Percentiles rank a stretch among this genome's conserved stretches.
Conservation (phyloP, 2,888 invertebrate species). For the Ectemnius continuus region DNA sequence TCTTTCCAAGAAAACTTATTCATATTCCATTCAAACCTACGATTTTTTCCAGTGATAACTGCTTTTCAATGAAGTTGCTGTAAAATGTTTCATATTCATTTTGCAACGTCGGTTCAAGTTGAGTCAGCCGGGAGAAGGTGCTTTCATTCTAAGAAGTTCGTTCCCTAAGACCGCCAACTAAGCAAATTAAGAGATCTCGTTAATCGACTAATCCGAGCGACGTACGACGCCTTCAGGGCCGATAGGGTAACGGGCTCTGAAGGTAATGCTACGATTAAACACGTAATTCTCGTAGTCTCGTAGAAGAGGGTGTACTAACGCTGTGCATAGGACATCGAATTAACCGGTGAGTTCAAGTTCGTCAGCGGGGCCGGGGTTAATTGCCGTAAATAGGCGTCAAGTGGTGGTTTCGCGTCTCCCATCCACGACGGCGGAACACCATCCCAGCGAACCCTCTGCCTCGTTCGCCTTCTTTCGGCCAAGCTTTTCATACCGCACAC, state of each 20-base stretch:
- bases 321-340: slow-evolving; percentile 47
- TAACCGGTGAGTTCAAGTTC: slow-evolving; percentile 67
- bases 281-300: not conserved
- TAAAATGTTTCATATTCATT: too few relatives aligned
- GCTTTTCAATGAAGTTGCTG: too few relatives aligned
- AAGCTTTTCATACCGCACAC: too few relatives aligned
- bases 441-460: not conserved
- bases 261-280: not conserved
- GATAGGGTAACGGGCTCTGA: not conserved
- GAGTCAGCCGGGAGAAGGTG: not conserved
- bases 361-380: slow-evolving; percentile 64
- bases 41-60: too few relatives aligned
- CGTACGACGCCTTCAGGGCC: not conserved
- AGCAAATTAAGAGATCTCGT: slow-evolving; percentile 4
- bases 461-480: slow-evolving; percentile 17
- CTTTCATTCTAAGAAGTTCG: not conserved
- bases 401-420: slow-evolving; percentile 62
- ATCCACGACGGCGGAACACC: slow-evolving; percentile 27
- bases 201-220: slow-evolving; percentile 3
- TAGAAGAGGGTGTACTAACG: not conserved
- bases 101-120: not conserved
- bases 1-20: too few relatives aligned
- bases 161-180: not conserved
- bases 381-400: slow-evolving; percentile 67
- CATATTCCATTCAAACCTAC: too few relatives aligned